Conservation (phyloP, 2,113 vertebrate species). For the Proterorhinus semilunaris region DNA sequence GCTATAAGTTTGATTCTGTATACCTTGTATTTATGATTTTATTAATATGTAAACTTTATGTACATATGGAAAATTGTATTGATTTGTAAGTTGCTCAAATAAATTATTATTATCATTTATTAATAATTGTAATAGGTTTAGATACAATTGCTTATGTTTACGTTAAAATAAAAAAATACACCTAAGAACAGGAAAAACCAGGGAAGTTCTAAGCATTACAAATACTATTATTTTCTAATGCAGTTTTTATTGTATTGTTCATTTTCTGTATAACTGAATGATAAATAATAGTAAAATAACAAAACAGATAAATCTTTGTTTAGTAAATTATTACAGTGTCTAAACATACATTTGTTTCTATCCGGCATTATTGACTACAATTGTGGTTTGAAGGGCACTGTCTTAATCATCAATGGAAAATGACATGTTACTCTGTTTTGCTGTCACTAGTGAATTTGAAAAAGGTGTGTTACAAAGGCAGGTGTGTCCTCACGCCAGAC, state of each 20-base stretch:
- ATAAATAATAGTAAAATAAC: not conserved
- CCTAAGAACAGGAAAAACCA: no score
- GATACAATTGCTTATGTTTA: no score
- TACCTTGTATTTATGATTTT: no score
- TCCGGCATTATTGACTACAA: not conserved
- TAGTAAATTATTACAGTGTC: not conserved
- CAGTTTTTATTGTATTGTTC: not conserved
- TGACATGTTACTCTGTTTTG: constrained; percentile 53
- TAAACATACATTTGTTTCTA: not conserved
- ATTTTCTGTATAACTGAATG: not conserved
- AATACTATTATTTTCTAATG: no score
- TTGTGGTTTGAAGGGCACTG: constrained; percentile 4
- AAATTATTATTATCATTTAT: no score
- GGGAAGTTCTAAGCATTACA: no score
- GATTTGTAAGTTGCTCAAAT: no score
- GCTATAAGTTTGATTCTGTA: no score
- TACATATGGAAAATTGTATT: no score
- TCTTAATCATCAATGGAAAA: constrained; percentile 23
- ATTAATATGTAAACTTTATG: no score
- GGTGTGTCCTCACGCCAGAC: constrained; percentile 45
- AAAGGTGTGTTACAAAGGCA: constrained; percentile 64
- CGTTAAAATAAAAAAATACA: no score
- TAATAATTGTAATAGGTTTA: no score
- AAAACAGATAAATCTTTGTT: not conserved
- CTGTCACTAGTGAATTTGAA: constrained; percentile 63